Base-by-base conservation (phyloP, 2,113 vertebrate species). In the Coturnix japonica region DNA sequence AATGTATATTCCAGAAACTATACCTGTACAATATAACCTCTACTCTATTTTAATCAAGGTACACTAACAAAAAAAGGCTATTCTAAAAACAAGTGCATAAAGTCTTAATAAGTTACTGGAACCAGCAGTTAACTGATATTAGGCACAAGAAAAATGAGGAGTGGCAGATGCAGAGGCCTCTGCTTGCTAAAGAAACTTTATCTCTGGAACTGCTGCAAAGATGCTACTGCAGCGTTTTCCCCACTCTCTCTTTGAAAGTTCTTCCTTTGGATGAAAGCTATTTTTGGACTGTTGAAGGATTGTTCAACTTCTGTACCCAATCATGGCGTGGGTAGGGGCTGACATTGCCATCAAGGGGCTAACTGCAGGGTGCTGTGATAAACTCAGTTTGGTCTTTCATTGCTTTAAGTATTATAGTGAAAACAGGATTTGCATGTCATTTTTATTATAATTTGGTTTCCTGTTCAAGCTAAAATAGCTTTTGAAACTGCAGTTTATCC, bases 371-470 rank as follows among this genome's bases (percentile, higher is more conserved):
- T 75, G 61, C 64, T 81, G 80, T 81, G 89, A 67, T 96, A 93
- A 92, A 85, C 39, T 53, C 33, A 61, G 60, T 81, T 93, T 77
- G 81, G 82, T 87, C 39, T 93, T 94, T 94, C 80, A 92, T 46
- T 87, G 56, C 26, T 88, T 90, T 85, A 96, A 81, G 64, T n/a
- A 93, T 72, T 83, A 65, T 60, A 93, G 79, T 77, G 91, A 87
- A 94, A 95, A 94, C 72, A 94, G 89, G 92, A 96, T 96, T 96
- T 96, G 75, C 76, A 91, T 96, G 95, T 94, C 75, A 94, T 93
- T 96, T 96, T 96, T 94, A 92, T 87, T 91, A 96, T 92, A 95
- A 96, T 96, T 95, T 87, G 75, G 89, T 91, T 96, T 96, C 95
- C 94, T 91, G 87, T 93, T 94, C 57, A 57, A 69, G 81, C 81